Percentiles rank a stretch among this genome's conserved stretches.
These are phyloP conservation scores for Brenthis daphne DNA, from an alignment of 2,888 invertebrate genomes.

Conservation along the genomic window DNA sequence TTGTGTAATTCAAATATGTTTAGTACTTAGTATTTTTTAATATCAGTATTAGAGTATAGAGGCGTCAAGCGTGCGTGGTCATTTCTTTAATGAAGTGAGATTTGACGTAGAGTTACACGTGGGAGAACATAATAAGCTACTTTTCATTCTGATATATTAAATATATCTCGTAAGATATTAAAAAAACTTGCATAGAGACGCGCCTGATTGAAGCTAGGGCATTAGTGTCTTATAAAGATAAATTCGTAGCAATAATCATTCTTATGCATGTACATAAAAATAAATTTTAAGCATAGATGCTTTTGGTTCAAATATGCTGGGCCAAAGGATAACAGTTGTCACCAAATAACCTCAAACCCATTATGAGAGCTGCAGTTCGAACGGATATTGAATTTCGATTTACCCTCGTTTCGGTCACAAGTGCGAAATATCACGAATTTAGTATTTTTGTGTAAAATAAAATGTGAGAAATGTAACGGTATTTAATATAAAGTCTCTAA, in stretches of 20 bases:
- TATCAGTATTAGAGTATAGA: no score
- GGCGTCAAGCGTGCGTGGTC: no score
- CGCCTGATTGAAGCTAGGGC: no score
- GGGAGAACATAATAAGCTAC: neutral
- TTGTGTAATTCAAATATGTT: no score
- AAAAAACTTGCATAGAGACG: no score
- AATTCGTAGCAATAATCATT: neutral
- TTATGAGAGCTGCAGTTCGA: conserved; percentile 45
- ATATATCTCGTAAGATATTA: neutral
- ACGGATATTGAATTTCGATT: conserved; percentile 53
- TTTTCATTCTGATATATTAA: neutral
- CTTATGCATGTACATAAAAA: no score
- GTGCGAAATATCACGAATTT: conserved; percentile 35
- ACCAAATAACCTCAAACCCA: conserved; percentile 40
- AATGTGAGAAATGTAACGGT: conserved; percentile 7
- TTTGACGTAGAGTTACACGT: no score
- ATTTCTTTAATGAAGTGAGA: no score
- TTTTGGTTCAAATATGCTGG: neutral
- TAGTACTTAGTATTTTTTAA: no score
- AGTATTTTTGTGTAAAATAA: conserved; percentile 23
- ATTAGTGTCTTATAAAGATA: no score
- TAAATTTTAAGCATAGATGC: no score
- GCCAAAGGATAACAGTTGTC: conserved; percentile 38
- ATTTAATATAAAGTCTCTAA: neutral
- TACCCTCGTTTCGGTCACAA: conserved; percentile 38